phyloP scores from a whole-genome alignment of 1,140 invertebrate genomes.

The Orussus abietinus region DNA sequence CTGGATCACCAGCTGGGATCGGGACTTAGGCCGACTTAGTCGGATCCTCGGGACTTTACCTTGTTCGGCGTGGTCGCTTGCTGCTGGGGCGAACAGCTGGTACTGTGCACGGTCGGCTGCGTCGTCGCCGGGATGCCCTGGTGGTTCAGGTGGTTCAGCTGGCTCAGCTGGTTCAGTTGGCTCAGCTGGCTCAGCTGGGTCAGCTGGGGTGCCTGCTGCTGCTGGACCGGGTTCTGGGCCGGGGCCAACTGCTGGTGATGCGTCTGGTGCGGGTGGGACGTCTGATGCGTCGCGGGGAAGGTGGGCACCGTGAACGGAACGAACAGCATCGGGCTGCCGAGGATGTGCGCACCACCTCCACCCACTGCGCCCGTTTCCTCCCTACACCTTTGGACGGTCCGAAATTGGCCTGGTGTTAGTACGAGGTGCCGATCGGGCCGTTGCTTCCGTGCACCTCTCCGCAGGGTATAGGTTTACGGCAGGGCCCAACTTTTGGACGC shows the following conservation, averaged over 20 bases:
- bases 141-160: conserved; percentile 49
- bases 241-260: conserved; percentile 47
- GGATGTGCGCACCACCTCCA: conserved; percentile 54
- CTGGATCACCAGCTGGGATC: too few relatives aligned
- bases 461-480: too few relatives aligned
- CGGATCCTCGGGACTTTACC: conserved; percentile 30
- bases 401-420: too few relatives aligned
- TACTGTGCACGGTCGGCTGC: conserved; percentile 45
- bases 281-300: conserved; percentile 49
- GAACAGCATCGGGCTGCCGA: conserved; percentile 56
- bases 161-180: conserved; percentile 15
- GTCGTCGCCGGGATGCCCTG: conserved; percentile 44
- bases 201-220: conserved; percentile 34
- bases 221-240: conserved; percentile 23
- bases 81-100: conserved; percentile 51
- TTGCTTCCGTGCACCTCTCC: too few relatives aligned
- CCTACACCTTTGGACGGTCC: conserved; percentile 56
- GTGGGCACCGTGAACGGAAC: conserved; percentile 54
- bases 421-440: too few relatives aligned
- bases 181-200: conserved; percentile 33
- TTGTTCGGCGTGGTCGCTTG: conserved; percentile 49
- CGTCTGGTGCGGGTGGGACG: conserved; percentile 47
- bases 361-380: conserved; percentile 54
- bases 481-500: too few relatives aligned
- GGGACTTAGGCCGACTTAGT: too few relatives aligned